phyloP scores from a whole-genome alignment of 2,797 vertebrate genomes.

The Mus spretus region DNA sequence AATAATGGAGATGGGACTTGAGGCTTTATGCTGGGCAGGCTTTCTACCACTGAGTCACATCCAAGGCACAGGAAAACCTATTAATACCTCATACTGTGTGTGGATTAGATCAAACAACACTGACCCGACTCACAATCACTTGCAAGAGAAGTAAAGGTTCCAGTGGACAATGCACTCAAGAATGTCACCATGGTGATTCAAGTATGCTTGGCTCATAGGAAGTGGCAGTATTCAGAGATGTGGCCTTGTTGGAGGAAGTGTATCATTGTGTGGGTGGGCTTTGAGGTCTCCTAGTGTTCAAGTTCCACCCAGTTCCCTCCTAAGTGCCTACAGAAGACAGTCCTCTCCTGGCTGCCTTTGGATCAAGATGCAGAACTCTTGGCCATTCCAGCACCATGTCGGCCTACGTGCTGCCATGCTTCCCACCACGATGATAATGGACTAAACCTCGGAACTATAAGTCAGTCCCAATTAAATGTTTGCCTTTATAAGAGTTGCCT shows the following conservation, averaged over 20 bases:
- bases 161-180: neutral
- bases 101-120: constrained; percentile 25
- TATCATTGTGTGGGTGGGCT: neutral
- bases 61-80: neutral
- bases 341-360: neutral
- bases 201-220: neutral
- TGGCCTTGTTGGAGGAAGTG: neutral
- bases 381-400: neutral
- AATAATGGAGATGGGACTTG: neutral
- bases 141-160: neutral
- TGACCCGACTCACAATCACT: neutral
- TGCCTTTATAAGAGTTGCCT: neutral
- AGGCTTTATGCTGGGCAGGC: neutral
- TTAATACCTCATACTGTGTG: too few species aligned
- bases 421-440: neutral
- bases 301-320: neutral
- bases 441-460: neutral
- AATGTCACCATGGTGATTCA: constrained; percentile 2
- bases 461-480: neutral
- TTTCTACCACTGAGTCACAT: neutral
- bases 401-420: neutral
- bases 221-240: neutral
- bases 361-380: neutral
- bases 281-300: neutral
- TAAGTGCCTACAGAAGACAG: neutral